A percentile compares a stretch with the other conserved stretches of the same genome.
phyloP scores from a whole-genome alignment of 2,797 vertebrate genomes.

The Propithecus perrieri region DNA sequence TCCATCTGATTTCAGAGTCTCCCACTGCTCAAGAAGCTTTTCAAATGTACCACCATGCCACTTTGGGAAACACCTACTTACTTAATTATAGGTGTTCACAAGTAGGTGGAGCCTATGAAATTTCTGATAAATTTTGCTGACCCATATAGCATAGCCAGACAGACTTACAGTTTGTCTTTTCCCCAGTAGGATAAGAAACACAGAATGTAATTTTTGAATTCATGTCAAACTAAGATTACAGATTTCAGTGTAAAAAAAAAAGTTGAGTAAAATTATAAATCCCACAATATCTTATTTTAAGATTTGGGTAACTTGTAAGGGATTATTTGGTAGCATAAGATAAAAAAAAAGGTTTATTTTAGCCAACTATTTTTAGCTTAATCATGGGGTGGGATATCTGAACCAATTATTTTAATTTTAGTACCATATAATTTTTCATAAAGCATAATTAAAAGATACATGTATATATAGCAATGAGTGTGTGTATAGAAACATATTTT shows the following conservation, averaged over 20 bases:
- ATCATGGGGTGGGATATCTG: slow-evolving; percentile 79
- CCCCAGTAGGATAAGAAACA: neutral
- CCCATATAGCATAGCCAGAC: neutral
- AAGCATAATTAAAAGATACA: slow-evolving; percentile 64
- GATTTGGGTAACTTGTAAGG: slow-evolving; percentile 65
- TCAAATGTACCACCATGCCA: neutral
- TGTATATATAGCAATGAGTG: neutral
- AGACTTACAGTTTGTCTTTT: neutral
- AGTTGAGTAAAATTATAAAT: slow-evolving; percentile 63
- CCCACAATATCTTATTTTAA: slow-evolving; percentile 77
- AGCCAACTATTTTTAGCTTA: slow-evolving; percentile 80
- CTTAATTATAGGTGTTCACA: neutral
- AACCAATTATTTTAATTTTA: slow-evolving; percentile 83
- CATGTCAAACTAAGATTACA: slow-evolving; percentile 58
- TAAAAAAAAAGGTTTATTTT: slow-evolving; percentile 76
- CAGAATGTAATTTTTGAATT: slow-evolving; percentile 21
- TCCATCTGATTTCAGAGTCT: neutral
- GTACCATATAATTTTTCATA: slow-evolving; percentile 79
- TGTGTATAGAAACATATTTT: slow-evolving; percentile 30
- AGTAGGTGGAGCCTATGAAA: neutral
- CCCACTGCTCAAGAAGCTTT: neutral
- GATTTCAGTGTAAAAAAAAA: slow-evolving; percentile 47
- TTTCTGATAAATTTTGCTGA: slow-evolving; percentile 27
- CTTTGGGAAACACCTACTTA: neutral
- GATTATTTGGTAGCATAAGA: slow-evolving; percentile 73